Evolutionary conservation across 2,888 invertebrate species (phyloP), one percentile per base, ranked within the genome.

Genomic region (Hypomecis atomaria): DNA sequence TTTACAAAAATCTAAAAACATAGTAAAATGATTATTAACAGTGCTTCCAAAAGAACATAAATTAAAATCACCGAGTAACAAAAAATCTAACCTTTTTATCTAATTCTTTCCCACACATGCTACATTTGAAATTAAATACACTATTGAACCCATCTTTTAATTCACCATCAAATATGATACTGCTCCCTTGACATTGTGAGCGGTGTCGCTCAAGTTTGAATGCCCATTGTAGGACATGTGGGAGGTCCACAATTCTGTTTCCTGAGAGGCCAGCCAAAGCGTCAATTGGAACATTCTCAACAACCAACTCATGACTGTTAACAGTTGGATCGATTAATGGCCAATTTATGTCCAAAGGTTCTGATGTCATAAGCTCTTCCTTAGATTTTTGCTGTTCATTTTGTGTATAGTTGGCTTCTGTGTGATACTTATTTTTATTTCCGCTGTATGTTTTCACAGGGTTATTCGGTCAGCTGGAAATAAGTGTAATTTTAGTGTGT

Each of bases 141-240:
- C 49, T 49, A 34, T 49, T 49, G 37, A 49, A 49, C 37, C 49
- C 49, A 36, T 34, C 37, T 36, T 36, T 49, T 36, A 49, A 36
- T 36, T 49, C 49, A 34, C 37, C 36, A 10, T 36, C 49, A 49
- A n/a, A 49, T 10, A 36, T 36, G 10, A 49, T 49, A 36, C 34
- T 49, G 37, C 49, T 49, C 10, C 49, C 10, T 34, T 49, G 10
- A 49, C 49, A 49, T 36, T 34, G 34, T 49, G 36, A 36, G 10
- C 37, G 34, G 49, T 49, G 34, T 49, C 37, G 36, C 37, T 49
- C 49, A 49, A 49, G 49, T 49, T 49, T 49, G 34, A 49, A 49
- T 34, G 49, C 49, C 49, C 49, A 49, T 36, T 36, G 34, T n/a
- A 49, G 49, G 37, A 49, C 49, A 49, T 49, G 49, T 11, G 34